Evolutionary conservation across 1,140 invertebrate species (phyloP), one percentile per base, ranked within the genome.

Genomic region (Bradysia coprophila): DNA sequence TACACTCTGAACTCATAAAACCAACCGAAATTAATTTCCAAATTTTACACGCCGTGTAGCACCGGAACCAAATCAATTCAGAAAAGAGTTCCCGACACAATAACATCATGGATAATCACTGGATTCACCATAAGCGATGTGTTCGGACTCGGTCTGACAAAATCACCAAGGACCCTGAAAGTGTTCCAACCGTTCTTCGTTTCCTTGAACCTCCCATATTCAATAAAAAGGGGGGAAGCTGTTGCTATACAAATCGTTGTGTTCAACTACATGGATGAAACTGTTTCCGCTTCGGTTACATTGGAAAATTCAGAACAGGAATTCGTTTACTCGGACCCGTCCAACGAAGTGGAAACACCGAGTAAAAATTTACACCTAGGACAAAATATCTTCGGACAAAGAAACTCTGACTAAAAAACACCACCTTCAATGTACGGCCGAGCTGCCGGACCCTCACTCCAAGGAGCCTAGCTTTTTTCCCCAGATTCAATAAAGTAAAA

Each of bases 101-200:
- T 96, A 34, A 93, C 86, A 1, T 88, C 86, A 2, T 98, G 92
- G 90, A 67, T 84, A 8, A 68, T 96, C 0, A 85, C 82, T 18
- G 94, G 85, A 2, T 98, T 98, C 59, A 86, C 93, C 1, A 65
- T 97, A 33, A 85, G 92, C 65, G 69, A 81, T 0, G 66, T 83
- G 1, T 65, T 78, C 47, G 94, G 93, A 9, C 65, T 99, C 1
- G 91, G 88, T 3, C 65, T 97, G 1, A 76, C 83, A 10, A 61
- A 75, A 28, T 52, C 69, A 40, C 65, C 76, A 16, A 70, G 74
- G 46, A 81, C 80, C 70, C 55, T 96, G 36, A 76, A 75, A 58
- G 83, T 92, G 0, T 88, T 89, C 54, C 79, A 88, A 51, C 81
- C 83, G 20, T 94, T 95, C 57, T 91, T 89, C 51, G 72, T 93